Conservation (phyloP, 2,797 vertebrate genomes). For the Oreochromis mossambicus region DNA sequence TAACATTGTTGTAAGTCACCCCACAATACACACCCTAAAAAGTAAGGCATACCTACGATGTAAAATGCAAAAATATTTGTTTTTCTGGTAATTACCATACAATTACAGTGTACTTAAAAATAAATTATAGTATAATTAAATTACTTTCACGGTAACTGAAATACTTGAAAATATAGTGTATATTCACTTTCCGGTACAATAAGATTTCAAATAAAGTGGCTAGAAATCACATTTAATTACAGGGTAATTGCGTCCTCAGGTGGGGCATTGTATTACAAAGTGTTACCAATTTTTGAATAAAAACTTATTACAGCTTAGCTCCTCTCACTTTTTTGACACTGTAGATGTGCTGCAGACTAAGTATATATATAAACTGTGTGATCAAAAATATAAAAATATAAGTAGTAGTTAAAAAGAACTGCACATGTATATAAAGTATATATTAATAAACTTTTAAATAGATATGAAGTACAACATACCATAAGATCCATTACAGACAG, state of each 20-base stretch:
- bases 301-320: background rate
- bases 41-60: background rate
- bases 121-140: background rate
- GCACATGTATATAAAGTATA: background rate
- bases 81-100: background rate
- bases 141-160: fast-evolving
- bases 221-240: background rate
- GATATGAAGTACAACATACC: background rate
- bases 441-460: background rate
- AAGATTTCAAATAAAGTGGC: background rate
- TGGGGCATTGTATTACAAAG: background rate
- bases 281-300: background rate
- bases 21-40: background rate
- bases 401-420: background rate
- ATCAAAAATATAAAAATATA: background rate
- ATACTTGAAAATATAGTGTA: background rate
- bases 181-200: background rate
- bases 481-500: background rate
- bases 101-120: background rate
- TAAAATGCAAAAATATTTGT: background rate
- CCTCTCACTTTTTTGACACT: background rate
- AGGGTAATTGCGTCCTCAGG: fast-evolving
- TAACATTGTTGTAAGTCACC: background rate
- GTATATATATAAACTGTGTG: background rate
- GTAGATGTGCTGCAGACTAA: background rate